A percentile compares a stretch with the other conserved stretches of the same genome.
phyloP scores from a whole-genome alignment of 2,888 invertebrate species.

The Oxyscelio sp. region DNA sequence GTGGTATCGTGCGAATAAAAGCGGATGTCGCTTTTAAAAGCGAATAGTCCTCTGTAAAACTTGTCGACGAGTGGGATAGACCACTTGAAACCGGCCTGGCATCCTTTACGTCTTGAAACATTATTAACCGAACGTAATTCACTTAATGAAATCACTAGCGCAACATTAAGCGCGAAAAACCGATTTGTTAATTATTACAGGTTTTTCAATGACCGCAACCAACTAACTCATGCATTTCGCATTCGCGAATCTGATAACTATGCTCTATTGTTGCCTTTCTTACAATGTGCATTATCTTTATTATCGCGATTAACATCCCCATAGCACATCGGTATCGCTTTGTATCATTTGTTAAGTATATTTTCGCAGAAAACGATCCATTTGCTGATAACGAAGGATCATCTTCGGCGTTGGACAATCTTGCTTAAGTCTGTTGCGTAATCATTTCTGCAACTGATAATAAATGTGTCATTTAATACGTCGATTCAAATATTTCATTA shows the following conservation, averaged over 20 bases:
- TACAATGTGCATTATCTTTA: slow-evolving; percentile 50
- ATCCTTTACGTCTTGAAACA: too few relatives aligned
- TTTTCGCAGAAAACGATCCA: slow-evolving; percentile 43
- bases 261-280: too few relatives aligned
- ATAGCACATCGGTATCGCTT: slow-evolving; percentile 49
- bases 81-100: too few relatives aligned
- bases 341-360: slow-evolving; percentile 40
- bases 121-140: too few relatives aligned
- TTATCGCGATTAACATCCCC: slow-evolving; percentile 61
- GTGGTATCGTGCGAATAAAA: slow-evolving; percentile 13
- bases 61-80: neutral
- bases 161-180: too few relatives aligned
- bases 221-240: too few relatives aligned
- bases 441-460: slow-evolving; percentile 31
- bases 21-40: slow-evolving; percentile 22
- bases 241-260: too few relatives aligned
- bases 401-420: slow-evolving; percentile 42
- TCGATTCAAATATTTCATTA: too few relatives aligned
- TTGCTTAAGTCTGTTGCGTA: slow-evolving; percentile 43
- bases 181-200: too few relatives aligned
- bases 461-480: neutral
- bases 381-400: slow-evolving; percentile 55
- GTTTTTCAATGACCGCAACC: too few relatives aligned
- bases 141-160: too few relatives aligned
- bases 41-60: slow-evolving; percentile 15